Conservation (phyloP, 2,888 invertebrate species). For the Dorcus parallelipipedus region DNA sequence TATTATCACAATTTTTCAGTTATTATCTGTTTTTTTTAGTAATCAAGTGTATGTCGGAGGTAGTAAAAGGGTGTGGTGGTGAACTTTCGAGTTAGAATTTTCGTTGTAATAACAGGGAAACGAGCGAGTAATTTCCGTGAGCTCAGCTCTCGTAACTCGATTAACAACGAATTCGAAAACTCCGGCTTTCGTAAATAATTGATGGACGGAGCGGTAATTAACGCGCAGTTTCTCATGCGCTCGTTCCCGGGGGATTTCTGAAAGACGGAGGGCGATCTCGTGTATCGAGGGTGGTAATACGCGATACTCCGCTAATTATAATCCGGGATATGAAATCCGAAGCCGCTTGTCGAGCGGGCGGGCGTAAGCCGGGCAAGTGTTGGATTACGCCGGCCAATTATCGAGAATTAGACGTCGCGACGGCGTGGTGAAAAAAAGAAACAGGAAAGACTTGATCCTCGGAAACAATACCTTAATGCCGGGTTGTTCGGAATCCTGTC, state of each 20-base stretch:
- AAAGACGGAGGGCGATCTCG: slow-evolving; percentile 15
- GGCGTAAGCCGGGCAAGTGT: slow-evolving; percentile 40
- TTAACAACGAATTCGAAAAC: too few relatives aligned
- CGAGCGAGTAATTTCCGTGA: too few relatives aligned
- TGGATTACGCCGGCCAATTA: slow-evolving; percentile 48
- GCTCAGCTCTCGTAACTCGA: too few relatives aligned
- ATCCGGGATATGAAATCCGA: slow-evolving; percentile 42
- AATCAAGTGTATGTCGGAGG: too few relatives aligned
- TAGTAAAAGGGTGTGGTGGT: too few relatives aligned
- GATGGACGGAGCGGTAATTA: slow-evolving; percentile 10
- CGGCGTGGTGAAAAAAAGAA: not conserved
- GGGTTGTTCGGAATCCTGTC: slow-evolving; percentile 37
- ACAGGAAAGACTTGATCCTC: slow-evolving; percentile 37
- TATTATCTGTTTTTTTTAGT: too few relatives aligned
- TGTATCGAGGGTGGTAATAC: slow-evolving; percentile 19
- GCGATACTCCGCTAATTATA: slow-evolving; percentile 32
- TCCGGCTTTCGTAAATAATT: too few relatives aligned
- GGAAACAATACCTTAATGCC: slow-evolving; percentile 45
- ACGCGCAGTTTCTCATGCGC: slow-evolving; percentile 18
- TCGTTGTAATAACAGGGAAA: too few relatives aligned
- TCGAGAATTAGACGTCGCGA: slow-evolving; percentile 27
- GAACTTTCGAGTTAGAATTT: too few relatives aligned
- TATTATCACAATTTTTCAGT: too few relatives aligned
- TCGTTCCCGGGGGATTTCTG: slow-evolving; percentile 23
- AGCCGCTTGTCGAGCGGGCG: slow-evolving; percentile 39